Conservation (phyloP, 1,140 invertebrate species). For the Lepidurus apus region DNA sequence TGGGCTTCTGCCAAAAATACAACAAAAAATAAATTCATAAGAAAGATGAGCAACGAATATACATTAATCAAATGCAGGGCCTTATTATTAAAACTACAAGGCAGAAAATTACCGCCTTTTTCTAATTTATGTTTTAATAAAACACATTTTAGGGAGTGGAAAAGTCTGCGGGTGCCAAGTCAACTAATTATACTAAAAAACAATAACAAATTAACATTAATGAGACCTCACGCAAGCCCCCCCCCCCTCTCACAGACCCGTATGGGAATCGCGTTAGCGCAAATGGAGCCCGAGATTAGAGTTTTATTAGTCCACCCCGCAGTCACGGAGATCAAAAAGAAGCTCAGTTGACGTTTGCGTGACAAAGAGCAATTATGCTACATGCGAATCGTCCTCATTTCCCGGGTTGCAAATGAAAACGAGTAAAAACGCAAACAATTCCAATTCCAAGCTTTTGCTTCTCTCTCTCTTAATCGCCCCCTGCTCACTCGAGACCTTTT, state of each 20-base stretch:
- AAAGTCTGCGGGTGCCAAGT: background rate
- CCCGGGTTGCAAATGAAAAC: no score
- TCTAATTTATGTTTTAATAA: no score
- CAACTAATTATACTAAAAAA: background rate
- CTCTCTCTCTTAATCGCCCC: conserved; percentile 19
- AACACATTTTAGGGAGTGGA: no score
- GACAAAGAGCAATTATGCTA: no score
- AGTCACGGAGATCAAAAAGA: no score
- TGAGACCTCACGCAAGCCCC: background rate
- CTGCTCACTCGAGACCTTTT: no score
- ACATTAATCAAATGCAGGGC: background rate
- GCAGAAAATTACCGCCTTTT: no score
- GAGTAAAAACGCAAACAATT: background rate
- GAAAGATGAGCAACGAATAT: background rate
- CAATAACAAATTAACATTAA: background rate
- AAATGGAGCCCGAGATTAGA: background rate
- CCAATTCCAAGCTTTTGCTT: conserved; percentile 10
- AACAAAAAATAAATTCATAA: conserved; percentile 35
- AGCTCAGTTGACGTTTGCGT: no score
- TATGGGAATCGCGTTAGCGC: background rate
- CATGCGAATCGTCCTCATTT: no score
- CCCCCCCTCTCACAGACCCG: background rate
- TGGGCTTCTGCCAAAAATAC: conserved; percentile 78
- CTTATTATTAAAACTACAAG: conserved; percentile 9
- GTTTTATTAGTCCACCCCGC: no score